Base-by-base conservation (phyloP, 53 echinoderm and acorn worm species). In the Holothuria leucospilota region DNA sequence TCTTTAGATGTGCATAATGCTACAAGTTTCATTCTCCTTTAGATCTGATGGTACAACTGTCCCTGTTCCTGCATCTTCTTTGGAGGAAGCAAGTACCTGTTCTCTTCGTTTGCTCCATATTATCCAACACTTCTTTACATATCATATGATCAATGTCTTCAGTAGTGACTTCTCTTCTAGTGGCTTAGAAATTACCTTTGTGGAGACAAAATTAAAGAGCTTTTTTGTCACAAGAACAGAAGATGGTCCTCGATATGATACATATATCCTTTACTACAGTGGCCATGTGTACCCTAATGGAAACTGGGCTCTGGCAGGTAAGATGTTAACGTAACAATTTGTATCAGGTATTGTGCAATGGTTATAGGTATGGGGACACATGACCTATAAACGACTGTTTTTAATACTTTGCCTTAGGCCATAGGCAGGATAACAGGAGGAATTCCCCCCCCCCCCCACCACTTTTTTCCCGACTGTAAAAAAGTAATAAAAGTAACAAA, bases 251-350 rank as follows among this genome's bases (percentile, higher is more conserved):
- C 68, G 94, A 64, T 96, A 89, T 63, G 96, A 96, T 77, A 94
- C 96, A 21, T 96, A 96, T 79, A 38, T 96, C 21, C 71, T 96
- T 41, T 96, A 96, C 82, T 96, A 96, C 90, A 96, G 96, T 51
- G 96, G 96, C 38, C 94, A 96, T 86, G 96, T 96, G 58, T 89
- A 96, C 40, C 88, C 93, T 20, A 91, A 78, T 71, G 96, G 94
- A 27, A 94, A 94, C 85, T 96, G 96, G 96, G 96, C 96, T 29
- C 82, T 96, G 61, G 94, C 96, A 88, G 96, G 96, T 96, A 79
- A 59, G 68, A n/a, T 63, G 18, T 28, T 16, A 60, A 56, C 56
- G 8, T 56, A 56, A 1, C 15, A 4, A 11, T 8, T 29, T 20
- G 49, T 16, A 20, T 28, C 28, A 28, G 10, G 23, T 73, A 9